Evolutionary conservation across 2,797 vertebrate species (phyloP), one percentile per base, ranked within the genome.

Genomic region (Hirundo rustica): DNA sequence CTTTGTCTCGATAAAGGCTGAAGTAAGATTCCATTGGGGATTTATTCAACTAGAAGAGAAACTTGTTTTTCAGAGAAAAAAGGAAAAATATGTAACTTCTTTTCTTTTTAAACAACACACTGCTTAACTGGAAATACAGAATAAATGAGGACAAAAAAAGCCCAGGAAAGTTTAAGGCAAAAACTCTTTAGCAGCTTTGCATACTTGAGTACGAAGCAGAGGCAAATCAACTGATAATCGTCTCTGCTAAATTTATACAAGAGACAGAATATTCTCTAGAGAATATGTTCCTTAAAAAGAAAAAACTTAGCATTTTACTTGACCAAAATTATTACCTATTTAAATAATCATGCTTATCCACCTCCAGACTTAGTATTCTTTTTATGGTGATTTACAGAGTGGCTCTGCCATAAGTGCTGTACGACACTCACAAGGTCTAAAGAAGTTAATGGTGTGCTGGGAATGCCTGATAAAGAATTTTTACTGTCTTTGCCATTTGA

Each of bases 171-270:
- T 96, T 92, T 86, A 96, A 96, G 71, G 93, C 92, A 97, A 95
- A 94, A 93, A 92, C 45, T 88, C 82, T 97, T 96, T 58, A 94
- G 90, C 70, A 95, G 94, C 90, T 95, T 94, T 96, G 55, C 93
- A 95, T 96, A 92, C 81, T 91, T 93, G 79, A 96, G 71, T 11
- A 87, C 11, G 48, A 88, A 95, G 87, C 47, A 80, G 62, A 92
- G 26, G 55, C 60, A 95, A 96, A 94, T 92, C 88, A 96, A 85
- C 82, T 58, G 82, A 92, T 94, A 96, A 96, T 94, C 85, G 93
- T 81, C 88, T 80, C 29, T 5, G 11, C 78, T 94, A 87, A 89
- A 73, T 95, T 94, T 93, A 94, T 95, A 68, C 51, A 81, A 34
- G 23, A 93, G 75, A 83, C 68, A 77, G 82, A 93, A 57, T 36